These are phyloP conservation scores for Pitangus sulphuratus DNA, from an alignment of 2,797 vertebrate genomes.

Conservation along the genomic window DNA sequence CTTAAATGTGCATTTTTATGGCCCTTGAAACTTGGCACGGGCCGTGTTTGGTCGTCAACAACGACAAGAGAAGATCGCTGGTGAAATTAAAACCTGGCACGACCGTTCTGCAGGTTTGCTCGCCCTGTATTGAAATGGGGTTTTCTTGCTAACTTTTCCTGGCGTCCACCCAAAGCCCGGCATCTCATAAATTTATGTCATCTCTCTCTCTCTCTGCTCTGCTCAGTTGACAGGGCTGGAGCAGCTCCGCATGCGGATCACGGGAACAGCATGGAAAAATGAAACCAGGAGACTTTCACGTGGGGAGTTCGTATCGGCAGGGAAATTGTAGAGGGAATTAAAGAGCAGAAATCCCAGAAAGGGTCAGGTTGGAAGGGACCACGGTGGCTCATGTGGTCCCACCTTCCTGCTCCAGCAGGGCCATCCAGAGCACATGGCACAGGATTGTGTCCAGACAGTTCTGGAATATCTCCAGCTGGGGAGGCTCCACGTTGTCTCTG, in stretches of 20 bases:
- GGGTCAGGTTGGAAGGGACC: not conserved
- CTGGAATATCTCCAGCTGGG: not conserved
- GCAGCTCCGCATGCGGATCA: not conserved
- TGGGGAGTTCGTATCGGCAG: not conserved
- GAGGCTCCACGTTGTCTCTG: not conserved
- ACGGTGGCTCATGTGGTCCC: not conserved
- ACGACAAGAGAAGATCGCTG: not conserved
- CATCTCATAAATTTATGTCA: constrained; percentile 29
- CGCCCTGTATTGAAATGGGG: not conserved
- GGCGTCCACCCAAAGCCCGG: not conserved
- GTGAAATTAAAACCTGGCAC: constrained; percentile 27
- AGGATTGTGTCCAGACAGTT: not conserved
- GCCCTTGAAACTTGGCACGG: constrained; percentile 23
- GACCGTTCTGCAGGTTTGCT: not conserved
- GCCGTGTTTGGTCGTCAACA: not conserved
- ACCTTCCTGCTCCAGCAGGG: not conserved
- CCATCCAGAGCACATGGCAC: not conserved
- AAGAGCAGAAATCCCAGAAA: not conserved
- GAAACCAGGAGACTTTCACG: not conserved
- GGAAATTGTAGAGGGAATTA: not conserved
- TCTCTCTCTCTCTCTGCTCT: not conserved
- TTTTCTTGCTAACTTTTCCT: constrained; percentile 31
- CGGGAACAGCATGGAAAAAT: not conserved
- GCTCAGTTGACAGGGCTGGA: not conserved
- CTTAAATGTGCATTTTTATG: not conserved